Percentiles rank a stretch among this genome's conserved stretches.
Conservation (phyloP, 2,888 invertebrate species). For the Reticulitermes lucifugus region DNA sequence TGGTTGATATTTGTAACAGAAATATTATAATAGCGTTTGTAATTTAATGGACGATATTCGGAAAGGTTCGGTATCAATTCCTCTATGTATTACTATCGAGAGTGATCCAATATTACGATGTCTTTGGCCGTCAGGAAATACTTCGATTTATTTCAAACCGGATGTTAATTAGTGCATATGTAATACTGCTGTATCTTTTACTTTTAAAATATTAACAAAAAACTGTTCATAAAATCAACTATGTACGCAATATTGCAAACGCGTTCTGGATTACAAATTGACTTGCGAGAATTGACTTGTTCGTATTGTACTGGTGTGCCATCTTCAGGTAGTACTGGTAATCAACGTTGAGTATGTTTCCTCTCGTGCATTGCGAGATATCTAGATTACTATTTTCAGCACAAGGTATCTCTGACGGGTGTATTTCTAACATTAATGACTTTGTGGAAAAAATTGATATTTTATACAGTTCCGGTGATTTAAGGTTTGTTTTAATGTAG, state of each 20-base stretch:
- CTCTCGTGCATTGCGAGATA: constrained; percentile 57
- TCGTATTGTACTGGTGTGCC: constrained; percentile 15
- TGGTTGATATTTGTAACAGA: no score
- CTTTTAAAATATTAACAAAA: no score
- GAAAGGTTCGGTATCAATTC: no score
- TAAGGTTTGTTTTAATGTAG: constrained; percentile 37
- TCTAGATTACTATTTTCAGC: constrained; percentile 58
- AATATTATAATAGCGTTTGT: no score
- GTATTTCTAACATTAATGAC: constrained; percentile 49
- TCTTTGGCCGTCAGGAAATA: no score
- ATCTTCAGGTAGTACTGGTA: constrained; percentile 30
- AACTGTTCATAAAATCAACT: no score
- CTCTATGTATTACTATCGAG: no score
- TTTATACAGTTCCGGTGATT: constrained; percentile 37
- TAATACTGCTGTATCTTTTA: not conserved
- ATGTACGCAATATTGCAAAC: no score
- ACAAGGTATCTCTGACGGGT: constrained; percentile 55
- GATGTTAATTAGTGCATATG: not conserved
- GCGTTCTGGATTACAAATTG: not conserved
- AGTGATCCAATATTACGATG: no score
- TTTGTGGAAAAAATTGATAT: constrained; percentile 41
- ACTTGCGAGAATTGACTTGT: not conserved
- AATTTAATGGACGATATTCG: no score
- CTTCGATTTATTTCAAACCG: not conserved
- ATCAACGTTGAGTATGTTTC: constrained; percentile 53